Base-by-base conservation (phyloP, 2,113 vertebrate genomes). In the Myotis davidii region DNA sequence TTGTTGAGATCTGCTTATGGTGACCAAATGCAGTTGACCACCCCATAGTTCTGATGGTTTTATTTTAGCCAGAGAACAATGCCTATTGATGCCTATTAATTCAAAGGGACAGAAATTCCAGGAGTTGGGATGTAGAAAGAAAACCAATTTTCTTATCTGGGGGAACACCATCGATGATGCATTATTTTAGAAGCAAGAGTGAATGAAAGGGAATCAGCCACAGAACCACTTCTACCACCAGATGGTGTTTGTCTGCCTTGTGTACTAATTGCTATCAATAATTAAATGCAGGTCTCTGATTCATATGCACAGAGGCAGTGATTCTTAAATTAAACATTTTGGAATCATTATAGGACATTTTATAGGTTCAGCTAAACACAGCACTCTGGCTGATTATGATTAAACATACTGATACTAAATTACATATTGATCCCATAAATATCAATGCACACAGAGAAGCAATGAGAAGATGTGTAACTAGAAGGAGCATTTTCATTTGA, bases 261-360 rank as follows among this genome's bases (percentile, higher is more conserved):
- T 98, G 98, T 96, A 96, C 97, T 98, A 98, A 98, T 98, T 98
- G 97, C 97, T 98, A 98, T 98, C 98, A 99, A 98, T 98, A 98
- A 98, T 98, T 98, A 98, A 99, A 98, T 97, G 97, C 86, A 97
- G 98, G 97, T 97, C 97, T 98, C 97, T 98, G 97, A 98, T 98
- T 99, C 98, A 98, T 98, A 98, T 95, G 97, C 97, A 98, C 39
- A 96, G 96, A 98, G 77, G 96, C 97, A 97, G 88, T 96, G 96
- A 98, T 98, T 98, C 97, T 98, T 98, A 98, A 98, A 98, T 98
- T 98, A 98, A 98, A 98, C 97, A 98, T 98, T 98, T 98, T 98
- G 97, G 96, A 98, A 96, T 98, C 97, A 98, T 98, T 98, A 98
- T 84, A 94, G 95, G 96, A 95, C 91, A 97, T 98, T 98, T 98